Evolutionary conservation across 37 sponge, comb jelly and placozoan genomes (phyloP).

Genomic region (Petrosia ficiformis): DNA sequence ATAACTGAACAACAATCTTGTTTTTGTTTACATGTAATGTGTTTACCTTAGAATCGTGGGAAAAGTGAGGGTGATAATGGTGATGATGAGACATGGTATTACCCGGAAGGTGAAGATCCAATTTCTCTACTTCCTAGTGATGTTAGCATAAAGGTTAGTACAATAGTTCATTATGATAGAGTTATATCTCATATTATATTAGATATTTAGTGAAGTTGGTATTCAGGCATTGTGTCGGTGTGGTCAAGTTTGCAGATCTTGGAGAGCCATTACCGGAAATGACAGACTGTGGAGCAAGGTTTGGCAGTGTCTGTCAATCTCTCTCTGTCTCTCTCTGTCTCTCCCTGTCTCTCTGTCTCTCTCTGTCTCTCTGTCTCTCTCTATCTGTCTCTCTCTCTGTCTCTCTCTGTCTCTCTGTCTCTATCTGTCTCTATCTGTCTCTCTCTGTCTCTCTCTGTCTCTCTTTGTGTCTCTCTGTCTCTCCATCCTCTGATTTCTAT

Average conservation of each 20-base stretch:
- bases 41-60: conserved; percentile 22
- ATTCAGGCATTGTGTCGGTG: conserved; percentile 49
- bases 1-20: too few species aligned
- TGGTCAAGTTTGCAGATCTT: conserved; percentile 82
- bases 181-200: neutral
- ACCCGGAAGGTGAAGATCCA: conserved; percentile 67
- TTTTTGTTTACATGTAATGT: too few species aligned
- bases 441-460: neutral
- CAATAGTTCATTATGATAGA: neutral
- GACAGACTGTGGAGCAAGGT: conserved; percentile 83
- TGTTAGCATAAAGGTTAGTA: conserved; percentile 51
- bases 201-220: conserved; percentile 64
- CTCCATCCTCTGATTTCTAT: conserved; percentile 1
- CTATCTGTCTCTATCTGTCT: too few species aligned
- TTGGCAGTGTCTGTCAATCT: neutral
- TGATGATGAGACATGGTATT: conserved; percentile 58
- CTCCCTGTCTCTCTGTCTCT: too few species aligned
- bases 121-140: conserved; percentile 57
- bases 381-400: too few species aligned
- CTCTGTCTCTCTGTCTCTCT: too few species aligned
- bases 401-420: too few species aligned
- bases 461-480: too few species aligned
- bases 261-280: conserved; percentile 93
- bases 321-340: too few species aligned
- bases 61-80: conserved; percentile 9